Evolutionary conservation across 53 echinoderm and acorn worm genomes (phyloP).

Genomic region (Holothuria scabra): DNA sequence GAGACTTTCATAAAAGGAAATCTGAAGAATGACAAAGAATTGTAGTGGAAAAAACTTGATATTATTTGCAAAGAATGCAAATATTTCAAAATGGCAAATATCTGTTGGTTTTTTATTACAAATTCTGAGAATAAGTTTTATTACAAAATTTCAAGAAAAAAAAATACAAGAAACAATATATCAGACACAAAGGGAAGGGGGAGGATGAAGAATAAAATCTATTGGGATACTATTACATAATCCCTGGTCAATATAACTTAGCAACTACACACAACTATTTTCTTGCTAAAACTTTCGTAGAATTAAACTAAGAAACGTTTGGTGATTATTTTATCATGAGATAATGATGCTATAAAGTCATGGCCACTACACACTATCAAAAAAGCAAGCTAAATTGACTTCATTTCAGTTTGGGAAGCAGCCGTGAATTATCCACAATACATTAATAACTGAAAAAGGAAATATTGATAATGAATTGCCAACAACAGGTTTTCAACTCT

Average conservation of each 20-base stretch:
- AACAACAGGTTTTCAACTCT: constrained; percentile 10
- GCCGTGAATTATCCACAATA: background rate
- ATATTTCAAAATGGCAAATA: constrained; percentile 30
- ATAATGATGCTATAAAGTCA: background rate
- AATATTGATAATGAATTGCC: constrained; percentile 13
- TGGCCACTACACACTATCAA: background rate
- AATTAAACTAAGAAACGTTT: too few species aligned
- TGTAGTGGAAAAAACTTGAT: background rate
- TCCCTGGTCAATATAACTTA: too few species aligned
- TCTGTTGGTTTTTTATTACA: constrained; percentile 22
- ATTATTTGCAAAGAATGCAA: constrained; percentile 19
- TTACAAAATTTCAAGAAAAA: constrained; percentile 26
- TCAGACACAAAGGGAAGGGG: constrained; percentile 10
- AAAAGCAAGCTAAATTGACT: background rate
- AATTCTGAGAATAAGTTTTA: constrained; percentile 4
- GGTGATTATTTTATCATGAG: too few species aligned
- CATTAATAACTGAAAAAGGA: constrained; percentile 1
- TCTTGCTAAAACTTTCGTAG: too few species aligned
- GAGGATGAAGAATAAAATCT: background rate
- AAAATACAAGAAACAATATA: background rate
- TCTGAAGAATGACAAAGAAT: constrained; percentile 15
- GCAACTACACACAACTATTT: too few species aligned
- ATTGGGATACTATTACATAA: too few species aligned
- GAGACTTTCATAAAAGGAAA: constrained; percentile 12
- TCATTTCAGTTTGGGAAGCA: constrained; percentile 19